These are phyloP conservation scores for Lagocephalus sceleratus DNA, from an alignment of 2,797 vertebrate genomes.

Conservation along the genomic window DNA sequence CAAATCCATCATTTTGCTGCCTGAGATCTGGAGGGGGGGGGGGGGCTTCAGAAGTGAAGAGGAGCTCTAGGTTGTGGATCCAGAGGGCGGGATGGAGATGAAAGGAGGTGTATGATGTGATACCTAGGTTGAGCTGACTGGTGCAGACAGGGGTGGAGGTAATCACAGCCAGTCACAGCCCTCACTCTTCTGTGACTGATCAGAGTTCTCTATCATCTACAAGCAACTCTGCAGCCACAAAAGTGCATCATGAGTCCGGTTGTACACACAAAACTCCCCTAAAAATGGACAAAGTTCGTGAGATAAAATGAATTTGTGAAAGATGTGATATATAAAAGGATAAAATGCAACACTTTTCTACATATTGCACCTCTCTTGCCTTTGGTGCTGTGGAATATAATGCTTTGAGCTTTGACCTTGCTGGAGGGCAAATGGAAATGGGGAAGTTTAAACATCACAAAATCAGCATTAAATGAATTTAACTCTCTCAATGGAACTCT, in stretches of 20 bases:
- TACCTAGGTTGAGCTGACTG: conserved; percentile 18
- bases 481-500: conserved; percentile 21
- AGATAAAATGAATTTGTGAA: neutral
- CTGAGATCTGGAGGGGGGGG: too few species aligned
- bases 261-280: neutral
- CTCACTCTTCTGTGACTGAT: conserved; percentile 19
- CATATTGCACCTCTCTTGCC: too few species aligned
- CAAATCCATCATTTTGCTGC: conserved; percentile 70
- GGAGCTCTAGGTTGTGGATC: conserved; percentile 28
- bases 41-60: conserved; percentile 27
- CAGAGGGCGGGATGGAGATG: conserved; percentile 23
- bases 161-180: conserved; percentile 10
- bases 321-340: neutral
- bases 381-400: neutral
- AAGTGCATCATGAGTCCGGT: neutral
- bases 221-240: conserved; percentile 4
- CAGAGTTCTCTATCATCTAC: conserved; percentile 15
- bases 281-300: too few species aligned
- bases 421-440: conserved; percentile 7
- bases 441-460: neutral
- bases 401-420: conserved; percentile 16
- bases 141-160: conserved; percentile 24
- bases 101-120: conserved; percentile 26
- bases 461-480: conserved; percentile 12
- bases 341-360: too few species aligned